These are phyloP conservation scores for Anoplolepis gracilipes DNA, from an alignment of 1,140 invertebrate species.

Conservation along the genomic window DNA sequence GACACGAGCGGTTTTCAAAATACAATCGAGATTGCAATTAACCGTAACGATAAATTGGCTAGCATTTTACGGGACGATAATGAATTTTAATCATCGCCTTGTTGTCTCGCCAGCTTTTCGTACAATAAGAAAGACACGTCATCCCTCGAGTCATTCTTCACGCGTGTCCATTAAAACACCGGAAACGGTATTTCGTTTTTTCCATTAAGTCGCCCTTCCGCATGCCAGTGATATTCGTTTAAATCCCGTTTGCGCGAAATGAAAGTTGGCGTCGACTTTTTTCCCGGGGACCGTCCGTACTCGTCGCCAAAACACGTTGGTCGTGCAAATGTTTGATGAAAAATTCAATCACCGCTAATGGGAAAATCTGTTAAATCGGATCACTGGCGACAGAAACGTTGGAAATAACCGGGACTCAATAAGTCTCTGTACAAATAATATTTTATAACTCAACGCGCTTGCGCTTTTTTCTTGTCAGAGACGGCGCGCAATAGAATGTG, in stretches of 20 bases:
- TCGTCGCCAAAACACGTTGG: neutral
- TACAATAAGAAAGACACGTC: constrained; percentile 35
- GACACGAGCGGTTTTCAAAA: neutral
- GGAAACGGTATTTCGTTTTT: constrained; percentile 59
- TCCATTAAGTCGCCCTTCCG: constrained; percentile 52
- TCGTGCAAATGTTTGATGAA: constrained; percentile 34
- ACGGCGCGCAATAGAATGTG: neutral
- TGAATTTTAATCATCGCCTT: constrained; percentile 48
- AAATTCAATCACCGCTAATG: constrained; percentile 61
- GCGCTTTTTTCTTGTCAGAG: neutral
- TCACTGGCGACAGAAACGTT: neutral
- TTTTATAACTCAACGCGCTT: neutral
- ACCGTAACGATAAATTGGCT: constrained; percentile 13
- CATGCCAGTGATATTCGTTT: constrained; percentile 51
- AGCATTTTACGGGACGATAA: constrained; percentile 47
- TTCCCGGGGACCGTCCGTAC: neutral
- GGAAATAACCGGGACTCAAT: constrained; percentile 7
- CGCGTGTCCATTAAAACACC: constrained; percentile 41
- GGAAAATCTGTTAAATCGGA: constrained; percentile 50
- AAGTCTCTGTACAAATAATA: constrained; percentile 15
- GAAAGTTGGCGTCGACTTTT: constrained; percentile 40
- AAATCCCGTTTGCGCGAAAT: constrained; percentile 49
- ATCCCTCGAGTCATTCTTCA: constrained; percentile 7
- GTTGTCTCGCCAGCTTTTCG: constrained; percentile 45
- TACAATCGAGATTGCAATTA: constrained; percentile 30